Conservation (phyloP, 2,113 vertebrate species). For the Copsychus sechellarum region DNA sequence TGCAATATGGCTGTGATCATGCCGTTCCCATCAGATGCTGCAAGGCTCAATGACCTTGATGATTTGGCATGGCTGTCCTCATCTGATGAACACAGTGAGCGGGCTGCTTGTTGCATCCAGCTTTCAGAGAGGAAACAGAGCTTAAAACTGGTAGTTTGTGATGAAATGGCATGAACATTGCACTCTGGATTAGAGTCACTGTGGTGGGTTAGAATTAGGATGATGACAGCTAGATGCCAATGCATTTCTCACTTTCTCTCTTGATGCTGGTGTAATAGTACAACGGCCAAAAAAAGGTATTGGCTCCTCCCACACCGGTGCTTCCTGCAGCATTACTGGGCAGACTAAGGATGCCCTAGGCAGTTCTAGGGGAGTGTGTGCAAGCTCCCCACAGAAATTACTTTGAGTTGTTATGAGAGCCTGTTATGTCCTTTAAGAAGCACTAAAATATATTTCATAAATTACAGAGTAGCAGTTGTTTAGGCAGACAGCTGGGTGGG, state of each 20-base stretch:
- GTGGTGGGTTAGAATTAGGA: not conserved
- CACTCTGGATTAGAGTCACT: not conserved
- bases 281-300: not conserved
- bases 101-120: not conserved
- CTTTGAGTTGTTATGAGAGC: not conserved
- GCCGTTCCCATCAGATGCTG: not conserved
- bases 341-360: not conserved
- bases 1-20: not conserved
- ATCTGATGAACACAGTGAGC: not conserved
- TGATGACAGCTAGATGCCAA: not conserved
- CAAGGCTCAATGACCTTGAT: not conserved
- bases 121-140: not conserved
- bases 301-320: not conserved
- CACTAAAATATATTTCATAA: not conserved
- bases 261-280: not conserved
- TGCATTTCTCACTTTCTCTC: not conserved
- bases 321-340: not conserved
- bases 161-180: not conserved
- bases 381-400: not conserved
- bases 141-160: not conserved
- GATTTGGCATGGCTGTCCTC: not conserved
- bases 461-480: not conserved
- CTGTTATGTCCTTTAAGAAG: not conserved
- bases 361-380: not conserved
- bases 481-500: not conserved